Percentiles rank a stretch among this genome's conserved stretches.
Conservation (phyloP, 2,797 vertebrate species). For the Dicrostonyx torquatus region DNA sequence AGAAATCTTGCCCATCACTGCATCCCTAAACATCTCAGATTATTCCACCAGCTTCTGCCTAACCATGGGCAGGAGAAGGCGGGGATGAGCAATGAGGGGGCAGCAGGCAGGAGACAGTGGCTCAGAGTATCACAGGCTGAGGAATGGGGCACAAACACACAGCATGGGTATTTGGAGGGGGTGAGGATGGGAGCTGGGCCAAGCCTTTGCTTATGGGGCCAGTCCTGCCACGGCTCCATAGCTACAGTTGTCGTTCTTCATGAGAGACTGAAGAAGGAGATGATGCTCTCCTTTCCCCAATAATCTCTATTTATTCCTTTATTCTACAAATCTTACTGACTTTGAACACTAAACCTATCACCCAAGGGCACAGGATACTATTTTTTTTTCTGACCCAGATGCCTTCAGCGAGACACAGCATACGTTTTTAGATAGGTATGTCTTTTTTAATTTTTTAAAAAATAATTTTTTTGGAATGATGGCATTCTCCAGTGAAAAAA, state of each 20-base stretch:
- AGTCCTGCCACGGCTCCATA: accelerated
- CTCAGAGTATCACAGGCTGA: too few species aligned
- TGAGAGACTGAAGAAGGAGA: accelerated
- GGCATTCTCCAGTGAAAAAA: not conserved
- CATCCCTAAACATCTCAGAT: not conserved
- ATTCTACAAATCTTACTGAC: not conserved
- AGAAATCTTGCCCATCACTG: accelerated
- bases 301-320: not conserved
- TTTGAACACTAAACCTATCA: not conserved
- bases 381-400: not conserved
- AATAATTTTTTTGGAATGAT: not conserved
- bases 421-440: not conserved
- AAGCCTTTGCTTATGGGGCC: not conserved
- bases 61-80: not conserved
- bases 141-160: accelerated
- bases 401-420: not conserved
- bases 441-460: not conserved
- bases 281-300: accelerated
- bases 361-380: not conserved
- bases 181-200: accelerated
- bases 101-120: accelerated
- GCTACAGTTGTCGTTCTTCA: not conserved
- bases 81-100: accelerated
- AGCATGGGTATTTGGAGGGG: not conserved
- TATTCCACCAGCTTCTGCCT: not conserved